Conservation (phyloP, 2,888 invertebrate genomes). For the Rhaphigaster nebulosa region DNA sequence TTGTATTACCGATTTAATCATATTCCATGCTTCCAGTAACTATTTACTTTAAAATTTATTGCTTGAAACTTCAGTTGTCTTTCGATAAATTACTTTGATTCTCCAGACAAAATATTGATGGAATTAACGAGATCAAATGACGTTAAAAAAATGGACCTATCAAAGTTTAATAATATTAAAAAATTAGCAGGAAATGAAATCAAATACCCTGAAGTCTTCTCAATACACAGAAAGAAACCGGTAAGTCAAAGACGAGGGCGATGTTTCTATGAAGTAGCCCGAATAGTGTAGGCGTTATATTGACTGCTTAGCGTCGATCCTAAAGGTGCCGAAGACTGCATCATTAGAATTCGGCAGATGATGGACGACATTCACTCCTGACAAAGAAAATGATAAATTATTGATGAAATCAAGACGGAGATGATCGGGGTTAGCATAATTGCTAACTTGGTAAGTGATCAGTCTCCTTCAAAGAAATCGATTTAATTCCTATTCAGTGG, state of each 20-base stretch:
- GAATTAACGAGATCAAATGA: not conserved
- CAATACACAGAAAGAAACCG: not conserved
- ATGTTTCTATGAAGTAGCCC: not conserved
- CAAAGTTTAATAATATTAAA: not conserved
- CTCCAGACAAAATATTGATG: not conserved
- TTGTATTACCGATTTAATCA: too few species aligned
- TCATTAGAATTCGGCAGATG: constrained; percentile 7
- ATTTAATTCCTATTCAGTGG: not conserved
- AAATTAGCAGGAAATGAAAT: not conserved
- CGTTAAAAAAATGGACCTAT: not conserved
- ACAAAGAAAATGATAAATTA: constrained; percentile 12
- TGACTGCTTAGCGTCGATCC: not conserved
- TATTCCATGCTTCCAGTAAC: not conserved
- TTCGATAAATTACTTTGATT: not conserved
- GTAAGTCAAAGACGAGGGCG: not conserved
- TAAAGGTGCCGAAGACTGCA: not conserved
- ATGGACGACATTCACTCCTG: constrained; percentile 6
- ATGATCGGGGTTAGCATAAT: not conserved
- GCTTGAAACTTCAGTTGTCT: not conserved
- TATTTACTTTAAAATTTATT: not conserved
- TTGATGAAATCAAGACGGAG: constrained; percentile 14
- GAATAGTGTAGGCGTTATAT: not conserved
- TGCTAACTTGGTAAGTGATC: not conserved
- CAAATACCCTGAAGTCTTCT: not conserved
- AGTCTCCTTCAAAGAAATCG: not conserved